Evolutionary conservation across 2,113 vertebrate species (phyloP).

Genomic region (Scartelaos histophorus): DNA sequence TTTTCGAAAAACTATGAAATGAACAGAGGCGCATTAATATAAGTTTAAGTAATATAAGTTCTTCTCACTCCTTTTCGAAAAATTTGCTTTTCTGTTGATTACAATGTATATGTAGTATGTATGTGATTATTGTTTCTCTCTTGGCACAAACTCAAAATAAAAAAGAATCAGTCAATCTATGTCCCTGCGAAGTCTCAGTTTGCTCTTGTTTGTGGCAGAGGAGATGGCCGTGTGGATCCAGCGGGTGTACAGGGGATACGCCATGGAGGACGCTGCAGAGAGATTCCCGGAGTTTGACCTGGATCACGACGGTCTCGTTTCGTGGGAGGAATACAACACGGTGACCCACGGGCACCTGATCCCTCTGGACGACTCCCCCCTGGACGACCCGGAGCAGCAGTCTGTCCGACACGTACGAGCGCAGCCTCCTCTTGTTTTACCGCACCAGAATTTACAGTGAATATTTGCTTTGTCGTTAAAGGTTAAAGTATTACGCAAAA

Average conservation of each 20-base stretch:
- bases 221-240: constrained; percentile 96
- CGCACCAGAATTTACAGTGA: neutral
- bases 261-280: constrained; percentile 89
- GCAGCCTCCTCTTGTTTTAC: neutral
- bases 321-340: constrained; percentile 92
- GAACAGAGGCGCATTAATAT: too few species aligned
- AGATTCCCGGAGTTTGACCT: constrained; percentile 87
- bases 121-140: too few species aligned
- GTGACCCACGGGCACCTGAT: constrained; percentile 85
- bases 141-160: too few species aligned
- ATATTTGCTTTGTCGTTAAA: too few species aligned
- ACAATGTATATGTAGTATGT: too few species aligned
- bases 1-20: too few species aligned
- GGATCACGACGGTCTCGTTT: constrained; percentile 82
- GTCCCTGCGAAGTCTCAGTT: too few species aligned
- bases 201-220: constrained; percentile 69
- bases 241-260: constrained; percentile 90
- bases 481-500: too few species aligned
- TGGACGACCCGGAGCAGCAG: constrained; percentile 89
- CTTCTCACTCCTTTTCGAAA: too few species aligned
- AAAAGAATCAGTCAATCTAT: too few species aligned
- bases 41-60: too few species aligned
- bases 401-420: constrained; percentile 86
- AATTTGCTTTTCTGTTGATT: too few species aligned
- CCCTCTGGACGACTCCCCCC: constrained; percentile 78